Base-by-base conservation (phyloP, 2,888 invertebrate genomes). In the Drosophila longiperda region DNA sequence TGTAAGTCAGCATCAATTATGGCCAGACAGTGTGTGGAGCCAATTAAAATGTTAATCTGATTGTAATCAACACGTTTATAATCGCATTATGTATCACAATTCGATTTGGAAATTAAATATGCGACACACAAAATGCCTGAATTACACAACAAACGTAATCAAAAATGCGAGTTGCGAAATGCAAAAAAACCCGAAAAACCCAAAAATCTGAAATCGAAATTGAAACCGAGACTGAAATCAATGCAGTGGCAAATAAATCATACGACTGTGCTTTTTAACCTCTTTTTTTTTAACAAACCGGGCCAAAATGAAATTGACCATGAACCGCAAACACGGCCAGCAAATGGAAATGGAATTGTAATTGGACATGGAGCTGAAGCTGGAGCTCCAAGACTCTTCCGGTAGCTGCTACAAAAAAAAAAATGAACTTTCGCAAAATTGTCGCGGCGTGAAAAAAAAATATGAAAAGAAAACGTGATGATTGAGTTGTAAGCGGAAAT, bases 401-500 rank as follows among this genome's bases (percentile, higher is more conserved):
- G 40, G 17, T 9, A 40, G 40, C 9, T 9, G n/a, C 20, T 23
- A 33, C 3, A 38, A 57, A 57, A 53, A n/a, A n/a, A 52, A 59
- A 54, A 55, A 69, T 48, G 17, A 73, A 81, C 84, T 70, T 81
- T 79, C 82, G 54, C 53, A 75, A 75, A 82, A 85, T 70, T 71
- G 82, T 70, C 80, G 49, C 48, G 20, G 12, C 59, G 15, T 8
- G 32, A 59, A 64, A 68, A n/a, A n/a, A n/a, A 62, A 55, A 60
- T 40, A 61, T 17, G 38, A 64, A 45, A 50, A 40, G 61, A 53
- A 60, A 69, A 73, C 65, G 69, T 69, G 75, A 81, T 83, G 87
- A 87, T 87, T 86, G 87, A 88, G 80, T 74, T 80, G 79, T 83
- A 82, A 87, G 64, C 81, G 87, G 87, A 89, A 90, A 88, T 90